These are phyloP conservation scores for Ascidia mentula DNA, from an alignment of 23 tunicate species.

Conservation along the genomic window DNA sequence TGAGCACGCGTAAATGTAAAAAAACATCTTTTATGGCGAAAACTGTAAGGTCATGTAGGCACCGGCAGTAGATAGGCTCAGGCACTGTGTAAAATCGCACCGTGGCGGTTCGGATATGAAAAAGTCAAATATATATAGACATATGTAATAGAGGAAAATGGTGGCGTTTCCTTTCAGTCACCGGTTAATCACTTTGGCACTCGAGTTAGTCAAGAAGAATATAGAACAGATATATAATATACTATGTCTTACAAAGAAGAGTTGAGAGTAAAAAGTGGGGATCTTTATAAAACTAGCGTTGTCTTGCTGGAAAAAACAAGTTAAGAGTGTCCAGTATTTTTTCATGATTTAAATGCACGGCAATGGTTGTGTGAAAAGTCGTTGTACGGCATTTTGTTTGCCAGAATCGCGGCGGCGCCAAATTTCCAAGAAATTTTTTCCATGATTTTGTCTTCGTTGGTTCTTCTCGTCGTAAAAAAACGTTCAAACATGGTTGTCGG, in stretches of 20 bases:
- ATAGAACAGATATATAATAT: conserved; percentile 2
- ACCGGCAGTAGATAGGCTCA: not conserved
- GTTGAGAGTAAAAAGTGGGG: not conserved
- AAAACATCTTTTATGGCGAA: not conserved
- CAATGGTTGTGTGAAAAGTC: too few species aligned
- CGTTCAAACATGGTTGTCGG: too few species aligned
- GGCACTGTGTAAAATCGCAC: not conserved
- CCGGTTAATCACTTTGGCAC: conserved; percentile 11
- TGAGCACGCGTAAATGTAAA: not conserved
- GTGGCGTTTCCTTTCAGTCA: not conserved
- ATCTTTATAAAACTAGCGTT: too few species aligned
- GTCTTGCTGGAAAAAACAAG: too few species aligned
- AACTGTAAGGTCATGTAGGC: not conserved
- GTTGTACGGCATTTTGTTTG: too few species aligned
- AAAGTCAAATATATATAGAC: conserved; percentile 6
- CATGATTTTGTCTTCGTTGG: too few species aligned
- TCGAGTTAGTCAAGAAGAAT: not conserved
- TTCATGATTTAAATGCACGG: too few species aligned
- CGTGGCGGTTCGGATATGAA: not conserved
- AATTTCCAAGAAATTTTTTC: too few species aligned
- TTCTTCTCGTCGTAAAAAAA: too few species aligned
- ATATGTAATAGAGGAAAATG: too few species aligned
- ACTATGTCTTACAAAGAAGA: not conserved
- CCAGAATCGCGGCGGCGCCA: too few species aligned
- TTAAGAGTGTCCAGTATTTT: too few species aligned